Evolutionary conservation across 2,797 vertebrate species (phyloP).

Genomic region (Mormyrus hasselquistii): DNA sequence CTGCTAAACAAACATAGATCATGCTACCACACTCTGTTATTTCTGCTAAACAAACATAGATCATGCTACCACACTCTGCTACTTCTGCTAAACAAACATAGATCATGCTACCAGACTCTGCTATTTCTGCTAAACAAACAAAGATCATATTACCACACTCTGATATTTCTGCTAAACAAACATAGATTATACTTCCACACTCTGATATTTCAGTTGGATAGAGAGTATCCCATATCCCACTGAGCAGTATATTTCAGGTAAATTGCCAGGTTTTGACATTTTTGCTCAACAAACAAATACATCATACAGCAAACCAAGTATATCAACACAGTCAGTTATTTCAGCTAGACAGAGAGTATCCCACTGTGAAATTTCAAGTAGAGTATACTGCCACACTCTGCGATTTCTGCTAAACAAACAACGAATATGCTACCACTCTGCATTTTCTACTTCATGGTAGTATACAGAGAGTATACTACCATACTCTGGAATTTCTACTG

Average conservation of each 20-base stretch:
- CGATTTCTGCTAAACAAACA: background rate
- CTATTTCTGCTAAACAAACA: background rate
- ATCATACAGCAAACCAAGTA: background rate
- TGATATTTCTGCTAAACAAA: background rate
- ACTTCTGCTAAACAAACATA: background rate
- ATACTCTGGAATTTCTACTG: background rate
- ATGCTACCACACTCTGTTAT: background rate
- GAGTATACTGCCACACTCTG: background rate
- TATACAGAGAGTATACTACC: background rate
- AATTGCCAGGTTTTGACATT: background rate
- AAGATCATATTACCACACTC: background rate
- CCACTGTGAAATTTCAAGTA: background rate
- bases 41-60: background rate
- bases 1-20: background rate
- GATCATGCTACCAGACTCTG: background rate
- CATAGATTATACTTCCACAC: background rate
- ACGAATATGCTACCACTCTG: background rate
- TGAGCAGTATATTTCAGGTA: background rate
- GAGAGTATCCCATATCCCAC: background rate
- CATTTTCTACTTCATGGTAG: background rate
- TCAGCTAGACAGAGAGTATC: background rate
- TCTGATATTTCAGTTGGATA: background rate
- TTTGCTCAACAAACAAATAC: background rate
- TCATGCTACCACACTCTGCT: background rate
- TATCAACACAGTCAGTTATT: background rate